Evolutionary conservation across 2,888 invertebrate genomes (phyloP), one percentile per base, ranked within the genome.

Genomic region (Parnassius mnemosyne): DNA sequence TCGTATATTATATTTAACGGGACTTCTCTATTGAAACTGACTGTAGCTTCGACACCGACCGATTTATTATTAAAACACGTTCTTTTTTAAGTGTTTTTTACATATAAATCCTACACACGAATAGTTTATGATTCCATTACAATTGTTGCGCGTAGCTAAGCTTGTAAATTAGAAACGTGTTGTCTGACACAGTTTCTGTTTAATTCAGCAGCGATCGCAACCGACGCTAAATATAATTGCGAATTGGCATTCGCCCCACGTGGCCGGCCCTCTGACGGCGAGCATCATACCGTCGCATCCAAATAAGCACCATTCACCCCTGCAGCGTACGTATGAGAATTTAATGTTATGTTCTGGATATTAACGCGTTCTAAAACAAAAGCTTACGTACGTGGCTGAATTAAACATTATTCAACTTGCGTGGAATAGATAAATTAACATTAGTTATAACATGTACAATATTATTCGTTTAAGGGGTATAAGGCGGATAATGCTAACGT

Each of bases 271-370:
- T 74, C 78, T 74, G 77, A 74, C 81, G 78, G 71, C 76, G 74
- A 71, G 74, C 70, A 69, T 66, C 63, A 69, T 74, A 71, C 78
- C 80, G 82, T 77, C 74, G 70, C 88, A 89, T 89, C 84, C 80
- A 76, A 89, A 89, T 85, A 80, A 84, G 83, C 77, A 84, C 82
- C 77, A 70, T 74, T 72, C 77, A 76, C 79, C 79, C 76, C 74
- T 70, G 71, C 75, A 70, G 87, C 85, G 71, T 89, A 89, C 87
- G 77, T 86, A 89, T 85, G 83, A 83, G 77, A 70, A 73, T 81
- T 82, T 85, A 83, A 81, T 84, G 74, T 74, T 74, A 77, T 76
- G 76, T 76, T 75, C 74, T 73, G 73, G 71, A 72, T 78, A 71
- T 75, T 80, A 78, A 88, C 78, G 75, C 75, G 75, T 72, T 71